A percentile compares a stretch with the other conserved stretches of the same genome.
phyloP scores from a whole-genome alignment of 2,113 vertebrate genomes.

The Aythya baeri region DNA sequence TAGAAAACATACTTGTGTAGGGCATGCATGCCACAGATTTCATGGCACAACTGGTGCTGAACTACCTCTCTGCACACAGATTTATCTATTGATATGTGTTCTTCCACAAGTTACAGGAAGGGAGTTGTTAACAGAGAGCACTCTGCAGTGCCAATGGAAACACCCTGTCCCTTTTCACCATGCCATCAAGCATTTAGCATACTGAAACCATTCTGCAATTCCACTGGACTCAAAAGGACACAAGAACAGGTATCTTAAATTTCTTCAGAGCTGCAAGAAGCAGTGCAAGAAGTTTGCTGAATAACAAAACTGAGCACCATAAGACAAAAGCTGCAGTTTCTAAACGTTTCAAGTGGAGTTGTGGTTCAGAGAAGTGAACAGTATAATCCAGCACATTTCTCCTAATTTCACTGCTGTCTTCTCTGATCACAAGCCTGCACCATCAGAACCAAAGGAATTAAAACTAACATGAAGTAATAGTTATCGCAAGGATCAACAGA shows the following conservation, averaged over 20 bases:
- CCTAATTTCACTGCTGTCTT: neutral
- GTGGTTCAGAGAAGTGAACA: fast-evolving
- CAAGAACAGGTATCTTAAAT: neutral
- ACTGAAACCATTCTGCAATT: neutral
- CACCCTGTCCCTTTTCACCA: neutral
- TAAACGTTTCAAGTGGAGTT: neutral
- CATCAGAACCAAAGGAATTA: too few relatives aligned
- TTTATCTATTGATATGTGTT: neutral
- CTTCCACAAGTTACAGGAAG: neutral
- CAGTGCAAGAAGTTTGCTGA: neutral
- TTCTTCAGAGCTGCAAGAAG: neutral
- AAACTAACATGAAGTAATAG: neutral
- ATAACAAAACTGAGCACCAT: neutral
- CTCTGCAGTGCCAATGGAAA: neutral
- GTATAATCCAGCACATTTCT: neutral
- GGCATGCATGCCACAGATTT: neutral
- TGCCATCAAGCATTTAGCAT: fast-evolving
- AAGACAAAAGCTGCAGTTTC: neutral
- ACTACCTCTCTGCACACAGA: neutral
- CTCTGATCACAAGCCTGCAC: neutral
- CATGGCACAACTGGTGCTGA: neutral
- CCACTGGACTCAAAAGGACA: neutral
- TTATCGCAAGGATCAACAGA: neutral
- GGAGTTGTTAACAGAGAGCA: neutral
- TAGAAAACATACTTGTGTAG: neutral